Evolutionary conservation across 2,888 invertebrate species (phyloP), one percentile per base, ranked within the genome.

Genomic region (Sesamia inferens): DNA sequence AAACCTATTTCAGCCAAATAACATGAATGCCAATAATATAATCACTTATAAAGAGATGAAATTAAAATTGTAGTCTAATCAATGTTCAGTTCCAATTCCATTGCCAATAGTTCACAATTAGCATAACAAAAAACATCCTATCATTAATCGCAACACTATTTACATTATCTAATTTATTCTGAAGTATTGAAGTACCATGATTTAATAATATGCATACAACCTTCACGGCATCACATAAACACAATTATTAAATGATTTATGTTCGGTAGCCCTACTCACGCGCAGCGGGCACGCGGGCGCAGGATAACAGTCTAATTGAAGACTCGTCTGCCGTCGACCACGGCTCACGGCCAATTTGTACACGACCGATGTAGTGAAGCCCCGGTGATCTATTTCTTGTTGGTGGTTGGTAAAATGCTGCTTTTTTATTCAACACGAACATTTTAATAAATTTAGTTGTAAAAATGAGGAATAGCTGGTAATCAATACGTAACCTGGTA

Each of bases 241-340:
- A 72, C 78, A 86, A 85, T 87, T 87, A 83, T 79, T 72, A 47
- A 68, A 78, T 81, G 83, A 85, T 87, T 85, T 86, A 83, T 85
- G 71, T 81, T 75, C 77, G 59, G 86, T 81, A 87, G 84, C 82
- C 82, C 79, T 80, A 68, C 78, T 80, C 79, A 83, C 70, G 84
- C 78, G 68, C 74, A 51, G 51, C 69, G 85, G 82, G n/a, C n/a
- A n/a, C 78, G 80, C 78, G 61, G 86, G 85, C 80, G 74, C 76
- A 78, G 82, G 87, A 88, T 89, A 87, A 81, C 71, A 64, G 77
- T 80, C 80, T 90, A 89, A 90, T 90, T 89, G 89, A 88, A 85
- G 89, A 86, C 89, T 90, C 92, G 87, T 92, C 92, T 92, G 90
- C 92, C 89, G 88, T 87, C 87, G 86, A 88, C 88, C 90, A 85